Base-by-base conservation (phyloP, 2,888 invertebrate genomes). In the Aphodius granarius region DNA sequence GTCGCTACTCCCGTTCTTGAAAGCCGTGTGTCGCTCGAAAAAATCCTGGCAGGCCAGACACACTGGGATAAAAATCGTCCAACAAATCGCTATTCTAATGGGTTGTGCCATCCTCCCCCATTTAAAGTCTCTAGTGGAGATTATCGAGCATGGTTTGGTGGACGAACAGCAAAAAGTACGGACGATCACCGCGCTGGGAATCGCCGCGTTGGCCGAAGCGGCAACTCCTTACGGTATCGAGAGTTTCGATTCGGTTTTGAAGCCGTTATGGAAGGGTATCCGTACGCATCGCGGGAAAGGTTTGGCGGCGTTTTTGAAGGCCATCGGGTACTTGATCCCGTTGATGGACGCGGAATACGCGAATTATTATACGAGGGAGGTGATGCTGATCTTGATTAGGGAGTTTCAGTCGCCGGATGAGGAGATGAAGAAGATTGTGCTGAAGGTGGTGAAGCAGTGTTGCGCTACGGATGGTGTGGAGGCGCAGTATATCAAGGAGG, bases 291-390 rank as follows among this genome's bases (percentile, higher is more conserved):
- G 94, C 81, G 95, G 94, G 77, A 94, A 98, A 90, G 98, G 99
- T 88, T 89, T 99, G 81, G 99, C 99, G 77, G 99, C 99, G n/a
- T 99, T 99, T 88, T 89, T 99, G 78, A 99, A 99, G 87, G 99
- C 99, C 71, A 99, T 99, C 86, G 99, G 99, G 79, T 99, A 99
- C 86, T 91, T 99, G 73, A 99, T 99, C 82, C 99, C 99, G 0
- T 91, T 99, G 78, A 99, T 99, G 99, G 99, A 99, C 85, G 98
- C 98, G 75, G 99, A 99, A 88, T 99, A 99, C 85, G 99, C 99
- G 0, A 99, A 98, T 88, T 99, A 99, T 87, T 99, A 99, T 86
- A 99, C 99, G 0, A 92, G 98, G 82, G 99, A 99, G 93, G 99
- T 98, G 86, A 98, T 98, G 98, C 89, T 97, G 88, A 99, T 99